Percentiles rank a stretch among this genome's conserved stretches.
Conservation (phyloP, 2,797 vertebrate genomes). For the Phaenicophaeus curvirostris region DNA sequence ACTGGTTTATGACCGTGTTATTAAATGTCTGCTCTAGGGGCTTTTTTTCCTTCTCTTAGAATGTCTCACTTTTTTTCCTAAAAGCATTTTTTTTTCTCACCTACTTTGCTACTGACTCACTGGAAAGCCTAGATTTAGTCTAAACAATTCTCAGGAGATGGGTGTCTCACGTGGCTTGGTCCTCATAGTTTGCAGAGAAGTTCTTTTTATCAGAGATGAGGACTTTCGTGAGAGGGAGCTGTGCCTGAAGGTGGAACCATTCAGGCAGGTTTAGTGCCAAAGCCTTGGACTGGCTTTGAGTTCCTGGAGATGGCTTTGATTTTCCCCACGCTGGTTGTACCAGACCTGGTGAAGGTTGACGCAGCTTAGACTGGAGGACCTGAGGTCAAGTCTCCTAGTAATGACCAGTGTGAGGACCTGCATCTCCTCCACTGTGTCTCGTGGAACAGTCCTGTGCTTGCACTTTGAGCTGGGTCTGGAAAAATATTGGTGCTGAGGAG, state of each 20-base stretch:
- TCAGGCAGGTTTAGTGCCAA: not conserved
- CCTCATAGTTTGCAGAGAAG: not conserved
- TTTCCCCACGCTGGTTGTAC: not conserved
- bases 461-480: not conserved
- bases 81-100: slow-evolving; percentile 2
- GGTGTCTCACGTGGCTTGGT: not conserved
- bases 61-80: not conserved
- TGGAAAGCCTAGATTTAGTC: slow-evolving; percentile 35
- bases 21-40: slow-evolving; percentile 20
- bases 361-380: not conserved
- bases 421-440: not conserved
- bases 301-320: not conserved
- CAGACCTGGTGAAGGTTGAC: not conserved
- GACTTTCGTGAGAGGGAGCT: not conserved
- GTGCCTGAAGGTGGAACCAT: not conserved
- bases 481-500: not conserved
- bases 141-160: slow-evolving; percentile 36
- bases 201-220: not conserved
- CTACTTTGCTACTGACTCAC: slow-evolving; percentile 47
- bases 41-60: not conserved
- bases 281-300: not conserved
- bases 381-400: not conserved
- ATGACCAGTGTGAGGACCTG: not conserved
- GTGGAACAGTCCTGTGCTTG: not conserved
- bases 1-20: not conserved